Conservation (phyloP, 2,888 invertebrate genomes). For the Schizotus pectinicornis region DNA sequence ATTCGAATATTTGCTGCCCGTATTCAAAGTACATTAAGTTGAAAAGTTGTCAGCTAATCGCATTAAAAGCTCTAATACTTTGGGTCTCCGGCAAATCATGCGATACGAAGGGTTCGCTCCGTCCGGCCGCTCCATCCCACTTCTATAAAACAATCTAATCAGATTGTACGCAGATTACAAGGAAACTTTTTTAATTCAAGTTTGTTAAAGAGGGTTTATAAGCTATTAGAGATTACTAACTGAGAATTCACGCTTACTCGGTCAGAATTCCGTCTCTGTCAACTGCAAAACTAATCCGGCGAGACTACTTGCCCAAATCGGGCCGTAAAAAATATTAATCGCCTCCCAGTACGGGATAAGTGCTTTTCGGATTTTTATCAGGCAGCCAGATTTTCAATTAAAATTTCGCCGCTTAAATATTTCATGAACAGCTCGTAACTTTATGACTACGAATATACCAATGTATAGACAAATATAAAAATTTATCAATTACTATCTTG, state of each 20-base stretch:
- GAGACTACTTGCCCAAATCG: neutral
- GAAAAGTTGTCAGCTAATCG: slow-evolving; percentile 49
- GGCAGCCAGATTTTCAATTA: no score
- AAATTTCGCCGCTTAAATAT: no score
- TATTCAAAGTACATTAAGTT: slow-evolving; percentile 37
- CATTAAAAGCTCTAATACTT: slow-evolving; percentile 47
- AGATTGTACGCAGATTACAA: slow-evolving; percentile 53
- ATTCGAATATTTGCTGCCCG: slow-evolving; percentile 10
- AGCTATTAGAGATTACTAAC: slow-evolving; percentile 46
- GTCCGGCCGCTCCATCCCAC: slow-evolving; percentile 40
- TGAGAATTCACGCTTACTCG: slow-evolving; percentile 38
- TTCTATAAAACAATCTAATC: slow-evolving; percentile 53
- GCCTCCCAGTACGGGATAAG: no score
- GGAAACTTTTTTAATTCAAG: slow-evolving; percentile 55
- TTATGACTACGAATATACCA: no score
- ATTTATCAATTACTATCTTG: no score
- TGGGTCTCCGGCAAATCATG: slow-evolving; percentile 41
- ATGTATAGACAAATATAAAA: no score
- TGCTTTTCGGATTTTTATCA: no score
- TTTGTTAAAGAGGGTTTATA: slow-evolving; percentile 53
- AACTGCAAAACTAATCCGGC: slow-evolving; percentile 24
- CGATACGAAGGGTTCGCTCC: slow-evolving; percentile 36
- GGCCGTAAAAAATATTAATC: slow-evolving; percentile 8
- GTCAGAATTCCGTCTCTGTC: slow-evolving; percentile 24
- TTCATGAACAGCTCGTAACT: no score